These are phyloP conservation scores for Vesta saturnalis DNA, from an alignment of 2,888 invertebrate species.

Conservation along the genomic window DNA sequence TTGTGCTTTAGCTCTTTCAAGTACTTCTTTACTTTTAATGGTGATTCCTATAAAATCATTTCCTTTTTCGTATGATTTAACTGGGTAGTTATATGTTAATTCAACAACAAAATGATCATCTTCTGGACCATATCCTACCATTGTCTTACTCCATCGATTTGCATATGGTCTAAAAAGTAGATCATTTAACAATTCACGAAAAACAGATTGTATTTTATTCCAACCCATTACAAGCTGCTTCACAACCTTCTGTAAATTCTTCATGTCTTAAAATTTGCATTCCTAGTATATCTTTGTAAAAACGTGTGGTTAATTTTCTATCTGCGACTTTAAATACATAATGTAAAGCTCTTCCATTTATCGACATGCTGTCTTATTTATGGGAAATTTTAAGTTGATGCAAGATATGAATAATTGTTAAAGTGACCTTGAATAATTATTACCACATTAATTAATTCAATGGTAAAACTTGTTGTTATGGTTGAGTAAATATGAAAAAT, in stretches of 20 bases:
- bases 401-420: too few relatives aligned
- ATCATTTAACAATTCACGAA: neutral
- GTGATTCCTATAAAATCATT: conserved; percentile 93
- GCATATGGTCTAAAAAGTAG: conserved; percentile 84
- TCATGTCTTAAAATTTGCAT: conserved; percentile 98
- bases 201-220: conserved; percentile 43
- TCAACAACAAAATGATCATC: conserved; percentile 95
- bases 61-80: conserved; percentile 85
- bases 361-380: conserved; percentile 40
- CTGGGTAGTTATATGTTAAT: conserved; percentile 96
- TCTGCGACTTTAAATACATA: conserved; percentile 97
- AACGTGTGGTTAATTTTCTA: conserved; percentile 83
- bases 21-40: conserved; percentile 79
- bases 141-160: conserved; percentile 98
- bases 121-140: conserved; percentile 98
- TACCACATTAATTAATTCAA: too few relatives aligned
- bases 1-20: conserved; percentile 75
- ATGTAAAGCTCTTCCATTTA: conserved; percentile 84
- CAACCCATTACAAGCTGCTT: conserved; percentile 97
- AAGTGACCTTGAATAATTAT: too few relatives aligned
- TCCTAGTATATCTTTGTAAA: conserved; percentile 90
- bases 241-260: conserved; percentile 96
- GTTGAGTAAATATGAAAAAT: too few relatives aligned
- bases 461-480: too few relatives aligned
- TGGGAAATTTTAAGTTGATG: neutral